A percentile compares a stretch with the other conserved stretches of the same genome.
Evolutionary conservation across 2,113 vertebrate species (phyloP).

Genomic region (Chlamydotis undulata): DNA sequence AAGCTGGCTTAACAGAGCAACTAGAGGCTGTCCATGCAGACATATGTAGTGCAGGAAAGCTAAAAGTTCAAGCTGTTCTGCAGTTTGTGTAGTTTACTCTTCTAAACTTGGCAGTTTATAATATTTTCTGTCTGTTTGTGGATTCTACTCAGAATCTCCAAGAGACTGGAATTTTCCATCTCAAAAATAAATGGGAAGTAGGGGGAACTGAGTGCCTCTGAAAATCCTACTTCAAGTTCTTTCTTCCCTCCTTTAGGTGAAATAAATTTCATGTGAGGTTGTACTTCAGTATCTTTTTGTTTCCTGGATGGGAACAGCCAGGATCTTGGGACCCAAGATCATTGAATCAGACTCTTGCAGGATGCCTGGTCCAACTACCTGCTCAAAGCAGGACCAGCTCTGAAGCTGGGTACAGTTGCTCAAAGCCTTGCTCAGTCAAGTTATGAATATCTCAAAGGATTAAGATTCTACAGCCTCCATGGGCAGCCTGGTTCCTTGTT

Average conservation of each 20-base stretch:
- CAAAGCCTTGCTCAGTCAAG: neutral
- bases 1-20: neutral
- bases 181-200: neutral
- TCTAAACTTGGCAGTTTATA: constrained; percentile 3
- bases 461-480: neutral
- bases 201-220: neutral
- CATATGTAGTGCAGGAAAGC: neutral
- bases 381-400: neutral
- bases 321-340: neutral
- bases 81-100: neutral
- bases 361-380: neutral
- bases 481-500: neutral
- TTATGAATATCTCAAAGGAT: neutral
- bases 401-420: neutral
- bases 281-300: neutral
- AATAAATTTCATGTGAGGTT: neutral
- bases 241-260: neutral
- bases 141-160: neutral
- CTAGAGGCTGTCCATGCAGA: neutral
- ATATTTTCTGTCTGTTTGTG: neutral
- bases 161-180: neutral
- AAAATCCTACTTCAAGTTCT: neutral
- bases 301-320: neutral
- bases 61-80: constrained; percentile 26
- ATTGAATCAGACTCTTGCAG: neutral